Conservation (phyloP, 1,140 invertebrate genomes). For the Drosophila ogumai region DNA sequence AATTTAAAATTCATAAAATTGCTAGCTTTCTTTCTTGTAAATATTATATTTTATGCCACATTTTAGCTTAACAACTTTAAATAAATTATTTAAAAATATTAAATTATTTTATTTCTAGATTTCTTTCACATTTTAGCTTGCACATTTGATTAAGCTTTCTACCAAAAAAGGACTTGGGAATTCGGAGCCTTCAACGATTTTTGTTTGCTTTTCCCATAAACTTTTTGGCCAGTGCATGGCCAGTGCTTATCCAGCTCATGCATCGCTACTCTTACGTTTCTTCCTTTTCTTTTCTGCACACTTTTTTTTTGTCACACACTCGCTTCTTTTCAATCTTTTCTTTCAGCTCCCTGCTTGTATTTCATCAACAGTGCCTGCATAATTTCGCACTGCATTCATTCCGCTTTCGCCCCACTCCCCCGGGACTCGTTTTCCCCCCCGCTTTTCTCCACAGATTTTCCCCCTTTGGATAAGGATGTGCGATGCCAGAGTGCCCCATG, state of each 20-base stretch:
- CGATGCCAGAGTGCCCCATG: constrained; percentile 46
- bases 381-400: constrained; percentile 67
- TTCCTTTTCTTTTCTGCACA: constrained; percentile 9
- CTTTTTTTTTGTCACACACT: constrained; percentile 17
- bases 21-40: too few species aligned
- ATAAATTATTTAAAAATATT: too few species aligned
- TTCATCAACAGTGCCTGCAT: constrained; percentile 77
- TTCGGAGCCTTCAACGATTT: neutral
- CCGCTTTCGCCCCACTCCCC: constrained; percentile 1
- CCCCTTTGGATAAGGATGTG: constrained; percentile 27
- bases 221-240: neutral
- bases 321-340: constrained; percentile 53
- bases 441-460: neutral
- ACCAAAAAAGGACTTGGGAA: neutral
- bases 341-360: constrained; percentile 57
- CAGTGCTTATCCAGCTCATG: constrained; percentile 38
- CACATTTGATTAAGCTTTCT: too few species aligned
- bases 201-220: neutral
- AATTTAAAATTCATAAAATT: too few species aligned
- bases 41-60: too few species aligned
- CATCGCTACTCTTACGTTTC: constrained; percentile 33
- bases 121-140: too few species aligned
- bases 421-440: neutral
- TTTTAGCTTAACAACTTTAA: too few species aligned
- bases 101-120: too few species aligned